Evolutionary conservation across 2,113 vertebrate genomes (phyloP), one percentile per base, ranked within the genome.

Genomic region (Leptodactylus fuscus): DNA sequence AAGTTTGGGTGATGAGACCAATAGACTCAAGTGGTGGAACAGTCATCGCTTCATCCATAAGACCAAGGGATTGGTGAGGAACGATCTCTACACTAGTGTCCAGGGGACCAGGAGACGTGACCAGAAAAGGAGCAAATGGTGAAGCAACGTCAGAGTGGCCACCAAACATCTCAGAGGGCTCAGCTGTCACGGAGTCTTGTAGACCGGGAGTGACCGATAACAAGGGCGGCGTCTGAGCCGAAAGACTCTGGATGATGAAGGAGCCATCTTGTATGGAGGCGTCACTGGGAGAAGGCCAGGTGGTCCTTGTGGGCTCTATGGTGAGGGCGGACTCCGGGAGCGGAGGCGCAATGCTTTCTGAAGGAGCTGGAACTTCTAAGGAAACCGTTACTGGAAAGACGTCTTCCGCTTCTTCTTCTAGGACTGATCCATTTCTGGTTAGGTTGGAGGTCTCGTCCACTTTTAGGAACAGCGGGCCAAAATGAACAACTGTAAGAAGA

Each of bases 401-500:
- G 10, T 32, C 34, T 38, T 69, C 49, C 5, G 12, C 15, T 7
- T 0, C 6, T 46, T 67, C 6, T 10, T 32, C 27, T 16, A 44
- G n/a, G 65, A 20, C n/a, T 29, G 36, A 78, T 7, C 22, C 20
- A 27, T 53, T 85, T 55, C 58, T 51, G 36, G 46, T 71, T 53
- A 27, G 1, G 20, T 16, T 48, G 27, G 29, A 85, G 13, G 7
- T 55, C 18, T 38, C 46, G 1, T 46, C 38, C 16, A 11, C 27
- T 36, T 27, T 22, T 20, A 85, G 18, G 6, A 36, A 18, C 13
- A 79, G 36, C 4, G 83, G 75, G 2, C 46, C 75, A 27, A 55
- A 44, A 34, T 77, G 77, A 3, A 49, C n/a, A 32, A 80, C 83
- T 85, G 32, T 1, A 73, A 46, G 13, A n/a, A 20, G 60, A 85